Evolutionary conservation across 2,113 vertebrate genomes (phyloP).

Genomic region (Hucho hucho): DNA sequence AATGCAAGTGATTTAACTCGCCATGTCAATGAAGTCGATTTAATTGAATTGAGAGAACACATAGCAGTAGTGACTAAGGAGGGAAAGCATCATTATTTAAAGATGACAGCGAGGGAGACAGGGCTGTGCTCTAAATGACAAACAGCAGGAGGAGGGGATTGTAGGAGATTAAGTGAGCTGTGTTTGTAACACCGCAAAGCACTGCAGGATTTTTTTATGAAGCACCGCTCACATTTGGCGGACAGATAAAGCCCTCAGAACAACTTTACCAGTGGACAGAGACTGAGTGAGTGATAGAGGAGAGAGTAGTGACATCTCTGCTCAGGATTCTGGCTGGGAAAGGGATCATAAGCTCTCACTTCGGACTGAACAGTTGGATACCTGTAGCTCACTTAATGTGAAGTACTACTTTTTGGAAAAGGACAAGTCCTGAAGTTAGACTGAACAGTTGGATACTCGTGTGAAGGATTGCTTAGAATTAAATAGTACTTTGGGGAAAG

Average conservation of each 20-base stretch:
- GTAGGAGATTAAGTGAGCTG: conserved; percentile 69
- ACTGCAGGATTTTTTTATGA: conserved; percentile 58
- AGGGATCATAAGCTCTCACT: conserved; percentile 36
- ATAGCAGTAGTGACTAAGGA: neutral
- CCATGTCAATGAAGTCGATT: too few species aligned
- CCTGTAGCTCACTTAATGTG: neutral
- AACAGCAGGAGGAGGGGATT: conserved; percentile 62
- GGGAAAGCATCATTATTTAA: conserved; percentile 54
- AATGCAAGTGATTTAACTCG: too few species aligned
- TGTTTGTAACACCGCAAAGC: conserved; percentile 58
- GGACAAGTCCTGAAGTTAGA: too few species aligned
- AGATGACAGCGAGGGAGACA: conserved; percentile 59
- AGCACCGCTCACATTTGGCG: conserved; percentile 56
- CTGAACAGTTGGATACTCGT: conserved; percentile 14
- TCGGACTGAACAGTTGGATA: conserved; percentile 50
- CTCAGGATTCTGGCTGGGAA: conserved; percentile 1
- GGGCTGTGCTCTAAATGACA: conserved; percentile 62
- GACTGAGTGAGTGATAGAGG: conserved; percentile 14
- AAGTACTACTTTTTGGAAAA: too few species aligned
- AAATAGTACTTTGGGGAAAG: conserved; percentile 36
- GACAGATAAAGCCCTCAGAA: conserved; percentile 42
- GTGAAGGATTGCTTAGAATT: conserved; percentile 19
- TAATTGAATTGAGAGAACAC: neutral
- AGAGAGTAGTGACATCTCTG: neutral
- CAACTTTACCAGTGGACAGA: conserved; percentile 49